Conservation (phyloP, 2,888 invertebrate species). For the Hirtodrosophila confusa region DNA sequence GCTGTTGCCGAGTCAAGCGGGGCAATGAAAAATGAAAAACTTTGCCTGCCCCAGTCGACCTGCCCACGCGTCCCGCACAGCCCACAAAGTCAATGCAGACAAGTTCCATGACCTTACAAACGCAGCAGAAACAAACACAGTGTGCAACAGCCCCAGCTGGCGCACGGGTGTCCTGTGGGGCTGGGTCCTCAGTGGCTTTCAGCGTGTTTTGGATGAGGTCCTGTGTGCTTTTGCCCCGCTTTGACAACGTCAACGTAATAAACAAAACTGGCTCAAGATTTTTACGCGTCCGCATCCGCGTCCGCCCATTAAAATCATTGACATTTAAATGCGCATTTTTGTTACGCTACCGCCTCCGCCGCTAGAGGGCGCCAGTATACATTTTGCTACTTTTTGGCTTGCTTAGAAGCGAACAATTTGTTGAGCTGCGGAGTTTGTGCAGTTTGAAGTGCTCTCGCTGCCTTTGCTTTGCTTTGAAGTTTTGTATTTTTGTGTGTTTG, state of each 20-base stretch:
- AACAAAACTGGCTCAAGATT: conserved; percentile 77
- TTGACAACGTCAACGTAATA: conserved; percentile 67
- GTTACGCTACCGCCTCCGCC: conserved; percentile 40
- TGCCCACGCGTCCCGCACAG: not conserved
- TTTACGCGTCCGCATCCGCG: conserved; percentile 70
- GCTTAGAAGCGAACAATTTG: conserved; percentile 30
- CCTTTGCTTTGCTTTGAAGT: conserved; percentile 8
- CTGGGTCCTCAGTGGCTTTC: not conserved
- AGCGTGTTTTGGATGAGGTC: conserved; percentile 2
- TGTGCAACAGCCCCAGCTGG: conserved; percentile 43
- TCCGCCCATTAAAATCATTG: conserved; percentile 80
- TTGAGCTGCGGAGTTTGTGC: conserved; percentile 31
- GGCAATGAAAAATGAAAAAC: conserved; percentile 65
- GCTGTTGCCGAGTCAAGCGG: conserved; percentile 14
- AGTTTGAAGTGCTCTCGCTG: conserved; percentile 38
- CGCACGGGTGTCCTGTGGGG: conserved; percentile 36
- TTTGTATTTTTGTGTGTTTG: conserved; percentile 25
- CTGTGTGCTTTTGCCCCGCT: conserved; percentile 38
- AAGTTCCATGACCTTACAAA: conserved; percentile 84
- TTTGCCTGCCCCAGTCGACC: conserved; percentile 57
- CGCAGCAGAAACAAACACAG: conserved; percentile 62
- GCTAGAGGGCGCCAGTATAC: conserved; percentile 58
- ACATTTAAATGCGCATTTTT: conserved; percentile 75
- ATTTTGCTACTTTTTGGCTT: conserved; percentile 64
- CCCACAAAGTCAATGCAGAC: conserved; percentile 76